phyloP scores from a whole-genome alignment of 2,888 invertebrate genomes.

The Cylindroiulus punctatus region DNA sequence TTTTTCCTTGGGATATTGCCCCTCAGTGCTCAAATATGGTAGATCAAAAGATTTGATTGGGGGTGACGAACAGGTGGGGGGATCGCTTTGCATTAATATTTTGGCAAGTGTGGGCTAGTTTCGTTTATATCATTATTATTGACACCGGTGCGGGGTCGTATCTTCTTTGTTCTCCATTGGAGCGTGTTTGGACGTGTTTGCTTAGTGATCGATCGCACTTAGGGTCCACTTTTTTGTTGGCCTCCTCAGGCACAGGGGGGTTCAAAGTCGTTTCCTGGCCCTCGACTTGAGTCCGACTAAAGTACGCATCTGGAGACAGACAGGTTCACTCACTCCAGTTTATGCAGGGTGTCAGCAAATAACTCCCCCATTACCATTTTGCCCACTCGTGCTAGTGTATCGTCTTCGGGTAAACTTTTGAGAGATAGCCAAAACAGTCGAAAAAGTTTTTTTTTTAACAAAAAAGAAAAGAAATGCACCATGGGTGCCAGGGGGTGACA shows the following conservation, averaged over 20 bases:
- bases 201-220: neutral
- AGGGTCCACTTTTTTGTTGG: neutral
- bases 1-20: neutral
- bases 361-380: no score
- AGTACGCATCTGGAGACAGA: slow-evolving; percentile 26
- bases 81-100: neutral
- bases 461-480: no score
- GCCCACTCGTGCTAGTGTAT: neutral
- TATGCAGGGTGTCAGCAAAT: slow-evolving; percentile 30
- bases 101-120: neutral
- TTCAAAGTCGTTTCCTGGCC: neutral
- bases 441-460: neutral
- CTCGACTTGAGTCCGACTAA: neutral
- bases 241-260: neutral
- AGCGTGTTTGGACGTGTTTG: neutral
- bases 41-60: neutral
- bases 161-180: neutral
- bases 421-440: slow-evolving; percentile 17
- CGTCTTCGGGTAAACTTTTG: neutral
- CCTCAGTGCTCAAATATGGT: neutral
- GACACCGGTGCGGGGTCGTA: neutral
- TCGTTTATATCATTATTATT: neutral
- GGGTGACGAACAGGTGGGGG: neutral
- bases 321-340: neutral
- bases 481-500: no score